Conservation (phyloP, 2,797 vertebrate genomes). For the Cercopithecus hamlyni region DNA sequence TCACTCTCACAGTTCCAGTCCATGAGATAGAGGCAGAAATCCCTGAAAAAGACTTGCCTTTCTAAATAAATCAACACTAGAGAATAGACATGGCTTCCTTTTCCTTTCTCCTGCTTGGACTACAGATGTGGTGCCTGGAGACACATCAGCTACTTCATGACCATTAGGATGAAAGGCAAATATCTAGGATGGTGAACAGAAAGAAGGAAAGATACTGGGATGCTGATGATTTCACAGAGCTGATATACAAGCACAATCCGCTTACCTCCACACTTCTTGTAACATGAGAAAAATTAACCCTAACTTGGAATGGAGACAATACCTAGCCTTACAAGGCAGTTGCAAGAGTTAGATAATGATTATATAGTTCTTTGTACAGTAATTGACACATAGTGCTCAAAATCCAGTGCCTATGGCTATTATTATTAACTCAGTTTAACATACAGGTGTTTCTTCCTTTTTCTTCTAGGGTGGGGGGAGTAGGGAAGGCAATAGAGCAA, state of each 20-base stretch:
- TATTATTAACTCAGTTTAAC: neutral
- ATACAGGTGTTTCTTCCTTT: neutral
- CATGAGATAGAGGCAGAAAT: neutral
- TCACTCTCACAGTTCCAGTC: neutral
- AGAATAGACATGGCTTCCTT: neutral
- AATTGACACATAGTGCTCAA: neutral
- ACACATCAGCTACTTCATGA: neutral
- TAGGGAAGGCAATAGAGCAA: neutral
- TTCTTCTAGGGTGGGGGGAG: neutral
- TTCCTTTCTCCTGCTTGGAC: neutral
- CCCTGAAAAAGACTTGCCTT: neutral
- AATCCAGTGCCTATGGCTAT: neutral
- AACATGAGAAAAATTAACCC: neutral
- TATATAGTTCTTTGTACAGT: neutral
- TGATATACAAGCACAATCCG: neutral
- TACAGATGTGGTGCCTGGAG: neutral
- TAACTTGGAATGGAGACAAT: neutral
- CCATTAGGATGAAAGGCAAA: neutral
- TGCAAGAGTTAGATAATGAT: neutral
- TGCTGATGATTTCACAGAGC: neutral
- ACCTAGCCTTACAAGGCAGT: neutral
- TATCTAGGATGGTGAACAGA: neutral
- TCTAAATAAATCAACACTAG: neutral
- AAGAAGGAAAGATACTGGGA: neutral
- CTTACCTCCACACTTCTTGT: neutral